These are phyloP conservation scores for Ovis aries DNA, from an alignment of 2,113 vertebrate species.

Conservation along the genomic window DNA sequence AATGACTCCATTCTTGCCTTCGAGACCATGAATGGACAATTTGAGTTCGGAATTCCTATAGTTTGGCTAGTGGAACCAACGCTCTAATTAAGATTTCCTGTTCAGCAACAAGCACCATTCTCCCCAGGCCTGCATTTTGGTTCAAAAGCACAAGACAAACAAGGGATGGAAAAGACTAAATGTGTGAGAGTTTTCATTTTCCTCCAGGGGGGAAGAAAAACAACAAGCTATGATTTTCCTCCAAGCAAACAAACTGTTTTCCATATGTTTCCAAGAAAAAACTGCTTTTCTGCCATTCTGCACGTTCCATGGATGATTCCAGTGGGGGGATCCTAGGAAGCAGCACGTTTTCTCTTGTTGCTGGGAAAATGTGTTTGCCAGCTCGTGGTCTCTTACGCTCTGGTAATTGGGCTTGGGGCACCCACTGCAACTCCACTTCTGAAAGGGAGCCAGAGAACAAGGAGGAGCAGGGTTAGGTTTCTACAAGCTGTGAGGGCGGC, in stretches of 20 bases:
- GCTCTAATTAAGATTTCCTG: not conserved
- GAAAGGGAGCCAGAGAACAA: not conserved
- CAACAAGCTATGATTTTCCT: slow-evolving; percentile 42
- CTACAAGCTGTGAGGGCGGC: not conserved
- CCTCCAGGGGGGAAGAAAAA: not conserved
- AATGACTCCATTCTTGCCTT: not conserved
- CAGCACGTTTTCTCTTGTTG: not conserved
- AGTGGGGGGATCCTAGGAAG: not conserved
- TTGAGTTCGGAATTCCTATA: not conserved
- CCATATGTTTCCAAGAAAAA: slow-evolving; percentile 53
- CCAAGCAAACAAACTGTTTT: slow-evolving; percentile 61
- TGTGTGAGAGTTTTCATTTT: slow-evolving; percentile 48
- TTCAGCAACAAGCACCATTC: not conserved
- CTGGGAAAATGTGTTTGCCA: not conserved
- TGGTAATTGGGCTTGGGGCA: not conserved
- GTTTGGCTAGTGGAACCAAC: not conserved
- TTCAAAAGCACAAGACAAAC: slow-evolving; percentile 10
- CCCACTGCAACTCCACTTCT: not conserved
- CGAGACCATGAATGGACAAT: not conserved
- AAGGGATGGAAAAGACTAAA: slow-evolving; percentile 21
- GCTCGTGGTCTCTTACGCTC: not conserved
- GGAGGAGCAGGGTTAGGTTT: not conserved
- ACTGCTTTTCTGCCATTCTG: not conserved
- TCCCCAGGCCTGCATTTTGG: not conserved
- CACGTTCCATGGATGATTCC: not conserved